Evolutionary conservation across 1,140 invertebrate species (phyloP), one percentile per base, ranked within the genome.

Genomic region (Chrysomallon squamiferum): DNA sequence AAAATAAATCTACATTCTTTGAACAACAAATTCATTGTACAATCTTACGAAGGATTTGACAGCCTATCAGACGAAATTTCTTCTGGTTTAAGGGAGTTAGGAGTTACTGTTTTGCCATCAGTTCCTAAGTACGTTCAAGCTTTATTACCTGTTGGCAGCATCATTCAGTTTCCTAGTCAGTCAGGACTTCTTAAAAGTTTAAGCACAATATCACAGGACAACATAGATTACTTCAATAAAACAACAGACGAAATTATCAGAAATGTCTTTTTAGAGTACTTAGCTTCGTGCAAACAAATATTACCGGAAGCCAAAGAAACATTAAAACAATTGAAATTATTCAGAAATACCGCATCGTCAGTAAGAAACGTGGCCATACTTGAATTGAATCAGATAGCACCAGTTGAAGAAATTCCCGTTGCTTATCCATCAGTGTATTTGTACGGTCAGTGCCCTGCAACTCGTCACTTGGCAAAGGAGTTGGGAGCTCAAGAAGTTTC

Each of bases 331-430:
- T 20, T 43, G 15, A 20, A 52, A 59, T 13, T 45, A 59, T 29
- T 65, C 59, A 30, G 29, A 65, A 38, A 54, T 38, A n/a, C 33
- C n/a, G 18, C 5, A 43, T 25, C 27, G 4, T n/a, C 22, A 13
- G 29, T 20, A 25, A 54, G 50, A 13, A 18, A 54, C 25, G 18
- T 25, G 9, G 50, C 59, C 2, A 22, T 67, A n/a, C 6, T 43
- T 11, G 52, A 56, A 15, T 29, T 67, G 9, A 11, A 6, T 30
- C 6, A 20, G 2, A 57, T 62, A 22, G 59, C 22, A 2, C 50
- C 65, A 15, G 30, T 38, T 54, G 25, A 45, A 29, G n/a, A 20
- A 29, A 59, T 60, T 27, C 59, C 59, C n/a, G 52, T 67, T 5
- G 1, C 50, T 15, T 54, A 50, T 20, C 52, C 47, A 29, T 20